Conservation (phyloP, 2,797 vertebrate genomes). For the Micropoecilia bifurca region DNA sequence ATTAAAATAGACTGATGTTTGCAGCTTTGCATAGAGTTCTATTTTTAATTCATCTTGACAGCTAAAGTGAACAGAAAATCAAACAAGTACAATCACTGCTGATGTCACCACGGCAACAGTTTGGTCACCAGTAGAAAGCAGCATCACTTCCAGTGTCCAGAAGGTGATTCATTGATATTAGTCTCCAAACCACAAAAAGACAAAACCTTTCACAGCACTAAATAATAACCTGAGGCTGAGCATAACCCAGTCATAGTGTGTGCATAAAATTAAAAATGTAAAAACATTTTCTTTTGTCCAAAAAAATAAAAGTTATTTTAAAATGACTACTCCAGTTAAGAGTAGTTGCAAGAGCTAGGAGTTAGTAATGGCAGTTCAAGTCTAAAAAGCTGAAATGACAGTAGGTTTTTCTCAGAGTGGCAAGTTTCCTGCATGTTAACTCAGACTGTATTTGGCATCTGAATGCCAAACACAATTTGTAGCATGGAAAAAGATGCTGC, state of each 20-base stretch:
- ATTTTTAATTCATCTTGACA: not conserved
- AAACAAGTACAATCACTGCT: not conserved
- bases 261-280: not conserved
- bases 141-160: not conserved
- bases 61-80: not conserved
- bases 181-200: not conserved
- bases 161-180: not conserved
- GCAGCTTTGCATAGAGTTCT: not conserved
- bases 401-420: not conserved
- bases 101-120: not conserved
- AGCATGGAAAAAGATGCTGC: conserved; percentile 12
- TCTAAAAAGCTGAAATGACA: not conserved
- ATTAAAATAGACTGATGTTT: not conserved
- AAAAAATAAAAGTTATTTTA: not conserved
- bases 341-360: not conserved
- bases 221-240: not conserved
- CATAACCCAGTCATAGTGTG: not conserved
- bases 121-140: not conserved
- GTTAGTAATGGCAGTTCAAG: not conserved
- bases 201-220: not conserved
- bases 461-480: not conserved
- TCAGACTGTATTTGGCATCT: not conserved
- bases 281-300: not conserved
- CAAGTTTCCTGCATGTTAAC: not conserved
- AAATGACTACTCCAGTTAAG: too few relatives aligned